Evolutionary conservation across 2,797 vertebrate species (phyloP), one percentile per base, ranked within the genome.

Genomic region (Rhyacichthys aspro): DNA sequence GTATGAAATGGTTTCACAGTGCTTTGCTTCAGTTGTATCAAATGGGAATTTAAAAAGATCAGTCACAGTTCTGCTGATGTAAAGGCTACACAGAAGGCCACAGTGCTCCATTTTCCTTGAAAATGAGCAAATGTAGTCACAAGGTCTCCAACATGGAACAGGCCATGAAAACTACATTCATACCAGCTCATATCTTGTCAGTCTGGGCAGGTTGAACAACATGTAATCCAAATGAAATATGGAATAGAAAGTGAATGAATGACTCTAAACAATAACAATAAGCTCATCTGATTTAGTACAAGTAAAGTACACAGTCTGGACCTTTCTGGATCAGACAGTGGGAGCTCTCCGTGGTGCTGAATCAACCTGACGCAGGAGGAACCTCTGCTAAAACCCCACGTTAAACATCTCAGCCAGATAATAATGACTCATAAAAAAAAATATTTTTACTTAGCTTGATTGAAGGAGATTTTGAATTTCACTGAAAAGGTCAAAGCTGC

Each of bases 401-500:
- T 9, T 34, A 49, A 37, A 37, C 16, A 7, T 49, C 47, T 38
- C 9, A 52, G 49, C 14, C 14, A 23, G 8, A 36, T 34, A 50
- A 32, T 28, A 28, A 48, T n/a, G 28, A 28, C n/a, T 32, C 33
- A 52, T 34, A 17, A 10, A 18, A 34, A 37, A 34, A 17, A 37
- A 14, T 18, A 18, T 52, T 52, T 52, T 52, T 16, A 18, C 15
- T 16, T 32, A 11, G 33, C 16, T 52, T 38, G 34, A 52, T 10
- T 7, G 36, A 33, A 54, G 50, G 49, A 84, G 76, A 63, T 82
- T 79, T 73, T 14, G 47, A 80, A 67, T 72, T 75, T 45, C 59
- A 62, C 19, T 60, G 78, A 78, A 91, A 88, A 89, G 79, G 81
- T 83, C 85, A 81, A 52, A 81, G 67, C 60, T 78, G 75, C 70